Evolutionary conservation across 2,888 invertebrate genomes (phyloP), one percentile per base, ranked within the genome.

Genomic region (Eubasilissa splendida): DNA sequence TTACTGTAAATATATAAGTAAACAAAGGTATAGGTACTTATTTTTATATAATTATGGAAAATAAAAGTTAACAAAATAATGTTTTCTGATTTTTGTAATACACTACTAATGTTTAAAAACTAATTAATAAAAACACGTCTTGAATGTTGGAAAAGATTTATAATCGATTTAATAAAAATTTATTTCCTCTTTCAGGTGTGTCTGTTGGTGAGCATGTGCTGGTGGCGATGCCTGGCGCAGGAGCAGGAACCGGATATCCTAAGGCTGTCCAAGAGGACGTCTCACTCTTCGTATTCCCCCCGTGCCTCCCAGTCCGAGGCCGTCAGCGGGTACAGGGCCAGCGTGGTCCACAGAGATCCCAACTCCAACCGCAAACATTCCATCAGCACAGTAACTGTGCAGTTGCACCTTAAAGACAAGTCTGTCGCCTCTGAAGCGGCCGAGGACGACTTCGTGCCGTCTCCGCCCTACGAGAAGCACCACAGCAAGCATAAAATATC

Each of bases 161-260:
- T 42, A 42, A 42, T 4, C 7, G 42, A 3, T 10, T 71, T 8
- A 22, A 9, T 4, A 71, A 73, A 1, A 56, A 1, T 33, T 2
- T 12, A 1, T 73, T 9, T 73, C 56, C 12, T 56, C 56, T 73
- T 90, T 80, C 90, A 91, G 90, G 88, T 90, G 88, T 88, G 88
- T 88, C 87, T 90, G 88, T 88, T 88, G 86, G 86, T 88, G 85
- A 81, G 88, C 85, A 86, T 88, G 85, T 84, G 88, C 82, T 85
- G 88, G 85, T 85, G 86, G 83, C 85, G 82, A 85, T 85, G 83
- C 85, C 85, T 83, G 85, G 85, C 86, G 86, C 90, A 90, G 86
- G 88, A 90, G 87, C 88, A 87, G 83, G 87, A 90, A 82, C 88
- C 88, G 83, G 89, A 90, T 77, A 84, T 88, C 54, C 85, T 88